A percentile compares a stretch with the other conserved stretches of the same genome.
These are phyloP conservation scores for Invenusta paracnida DNA, from an alignment of 2,888 invertebrate species.

Conservation along the genomic window DNA sequence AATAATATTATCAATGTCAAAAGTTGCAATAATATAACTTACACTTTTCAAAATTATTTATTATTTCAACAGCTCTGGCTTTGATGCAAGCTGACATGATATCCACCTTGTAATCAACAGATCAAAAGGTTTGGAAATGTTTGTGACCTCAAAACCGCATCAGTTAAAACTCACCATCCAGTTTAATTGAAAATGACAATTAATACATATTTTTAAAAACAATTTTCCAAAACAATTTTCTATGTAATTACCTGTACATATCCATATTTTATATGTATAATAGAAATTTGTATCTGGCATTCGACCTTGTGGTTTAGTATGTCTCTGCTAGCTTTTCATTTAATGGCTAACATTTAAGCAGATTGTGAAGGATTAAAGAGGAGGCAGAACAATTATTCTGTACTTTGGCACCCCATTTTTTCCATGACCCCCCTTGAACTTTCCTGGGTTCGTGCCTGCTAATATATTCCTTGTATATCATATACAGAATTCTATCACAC, in stretches of 20 bases:
- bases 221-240: background rate
- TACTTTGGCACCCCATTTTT: constrained; percentile 1
- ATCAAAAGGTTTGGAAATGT: background rate
- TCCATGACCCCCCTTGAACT: background rate
- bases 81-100: background rate
- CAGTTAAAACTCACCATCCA: background rate
- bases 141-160: background rate
- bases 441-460: constrained; percentile 1
- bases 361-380: background rate
- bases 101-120: background rate
- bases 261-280: background rate
- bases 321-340: background rate
- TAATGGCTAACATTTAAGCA: background rate
- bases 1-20: background rate
- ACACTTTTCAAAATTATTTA: background rate
- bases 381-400: background rate
- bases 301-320: constrained; percentile 7
- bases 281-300: no score
- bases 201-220: background rate
- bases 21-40: background rate
- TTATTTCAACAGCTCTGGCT: background rate
- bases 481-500: no score
- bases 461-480: no score
- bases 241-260: background rate
- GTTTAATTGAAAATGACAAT: background rate